These are phyloP conservation scores for Calcarius lapponicus DNA, from an alignment of 2,797 vertebrate species.

Conservation along the genomic window DNA sequence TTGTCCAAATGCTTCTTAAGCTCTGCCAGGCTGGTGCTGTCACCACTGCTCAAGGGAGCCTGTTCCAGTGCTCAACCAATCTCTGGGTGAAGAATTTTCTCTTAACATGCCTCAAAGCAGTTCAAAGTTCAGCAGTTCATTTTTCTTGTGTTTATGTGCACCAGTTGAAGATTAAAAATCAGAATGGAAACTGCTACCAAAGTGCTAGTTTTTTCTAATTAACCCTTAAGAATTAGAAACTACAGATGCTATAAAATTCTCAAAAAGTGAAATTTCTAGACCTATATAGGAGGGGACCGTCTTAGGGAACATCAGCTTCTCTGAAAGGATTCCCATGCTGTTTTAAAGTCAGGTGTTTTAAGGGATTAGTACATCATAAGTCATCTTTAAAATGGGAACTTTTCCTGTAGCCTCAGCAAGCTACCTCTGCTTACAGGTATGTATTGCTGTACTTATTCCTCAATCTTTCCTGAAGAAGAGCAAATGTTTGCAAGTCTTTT, in stretches of 20 bases:
- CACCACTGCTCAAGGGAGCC: neutral
- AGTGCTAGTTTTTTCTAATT: neutral
- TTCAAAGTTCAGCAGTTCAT: neutral
- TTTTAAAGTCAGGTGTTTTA: neutral
- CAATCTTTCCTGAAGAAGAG: neutral
- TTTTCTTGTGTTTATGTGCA: neutral
- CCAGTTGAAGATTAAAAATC: neutral
- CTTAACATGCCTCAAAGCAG: neutral
- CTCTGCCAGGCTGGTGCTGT: neutral
- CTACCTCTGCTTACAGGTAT: no score
- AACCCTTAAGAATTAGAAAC: neutral
- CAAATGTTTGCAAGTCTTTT: neutral
- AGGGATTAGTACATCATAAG: neutral
- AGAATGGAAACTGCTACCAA: neutral
- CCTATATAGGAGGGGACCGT: neutral
- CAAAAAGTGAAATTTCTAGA: neutral
- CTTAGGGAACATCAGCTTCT: neutral
- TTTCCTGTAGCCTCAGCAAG: neutral
- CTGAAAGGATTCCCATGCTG: neutral
- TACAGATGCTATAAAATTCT: neutral
- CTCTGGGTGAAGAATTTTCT: neutral
- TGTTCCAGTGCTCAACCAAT: neutral
- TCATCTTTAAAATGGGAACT: neutral
- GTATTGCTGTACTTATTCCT: neutral
- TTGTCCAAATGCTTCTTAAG: neutral